Base-by-base conservation (phyloP, 2,888 invertebrate genomes). In the Buathra laborator region DNA sequence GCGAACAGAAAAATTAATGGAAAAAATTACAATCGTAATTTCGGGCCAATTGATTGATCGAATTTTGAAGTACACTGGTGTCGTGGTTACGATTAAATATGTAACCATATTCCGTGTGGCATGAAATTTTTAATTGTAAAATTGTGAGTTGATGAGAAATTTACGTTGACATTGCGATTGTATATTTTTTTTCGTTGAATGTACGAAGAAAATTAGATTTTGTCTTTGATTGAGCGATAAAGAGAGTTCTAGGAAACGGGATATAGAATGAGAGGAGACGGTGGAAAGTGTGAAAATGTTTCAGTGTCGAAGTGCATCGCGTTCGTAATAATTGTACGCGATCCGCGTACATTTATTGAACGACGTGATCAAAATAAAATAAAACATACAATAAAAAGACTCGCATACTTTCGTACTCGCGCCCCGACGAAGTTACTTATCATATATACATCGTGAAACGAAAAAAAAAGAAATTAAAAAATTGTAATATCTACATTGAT, bases 371-470 rank as follows among this genome's bases (percentile, higher is more conserved):
- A 44, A 32, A 29, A 29, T 44, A 24, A 62, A 56, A 37, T 12
- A n/a, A 56, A 56, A 16, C 43, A 71, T 9, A 59, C 56, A 37
- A 75, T 64, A 19, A 43, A 87, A 90, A 92, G 90, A 91, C 89
- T 92, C 91, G 89, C 90, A 89, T 89, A 90, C 90, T 89, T 90
- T 90, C 88, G 86, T 90, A 89, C 86, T 87, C 88, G 87, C 87
- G 89, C 86, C 86, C 37, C 87, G 89, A 79, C 32, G 76, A 81
- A 75, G 19, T 75, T 71, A 83, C 43, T 80, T 66, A 59, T 75
- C 79, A 75, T 78, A 70, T 67, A 78, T 85, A 46, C 68, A 81
- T 85, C 75, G 80, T 72, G 77, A 64, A 66, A 53, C 71, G 67
- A 74, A 68, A 64, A 64, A 51, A 66, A 32, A 24, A 24, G 14